Percentiles rank a stretch among this genome's conserved stretches.
phyloP scores from a whole-genome alignment of 2,113 vertebrate species.

The Genyomyrus donnyi region DNA sequence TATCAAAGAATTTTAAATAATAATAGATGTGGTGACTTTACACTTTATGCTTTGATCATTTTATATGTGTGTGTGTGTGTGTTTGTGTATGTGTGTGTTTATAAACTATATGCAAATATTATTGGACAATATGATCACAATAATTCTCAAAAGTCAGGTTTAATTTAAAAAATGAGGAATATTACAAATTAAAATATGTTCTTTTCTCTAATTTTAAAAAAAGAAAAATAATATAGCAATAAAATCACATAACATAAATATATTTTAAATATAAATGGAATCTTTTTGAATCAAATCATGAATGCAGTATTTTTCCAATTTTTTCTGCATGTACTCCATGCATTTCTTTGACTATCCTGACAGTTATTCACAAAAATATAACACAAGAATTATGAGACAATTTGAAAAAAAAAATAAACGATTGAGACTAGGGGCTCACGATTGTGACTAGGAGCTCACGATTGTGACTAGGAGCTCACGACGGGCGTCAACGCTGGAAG shows the following conservation, averaged over 20 bases:
- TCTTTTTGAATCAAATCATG: neutral
- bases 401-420: neutral
- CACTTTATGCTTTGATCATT: slow-evolving; percentile 48
- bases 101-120: slow-evolving; percentile 23
- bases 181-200: slow-evolving; percentile 62
- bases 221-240: slow-evolving; percentile 54
- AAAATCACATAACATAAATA: slow-evolving; percentile 14
- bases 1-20: slow-evolving; percentile 54
- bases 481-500: neutral
- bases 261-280: neutral
- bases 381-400: neutral
- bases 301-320: neutral
- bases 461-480: neutral
- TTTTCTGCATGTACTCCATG: neutral
- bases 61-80: too few species aligned
- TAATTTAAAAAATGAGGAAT: slow-evolving; percentile 47
- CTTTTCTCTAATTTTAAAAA: slow-evolving; percentile 51
- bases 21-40: slow-evolving; percentile 60
- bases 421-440: neutral
- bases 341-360: neutral
- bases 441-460: neutral
- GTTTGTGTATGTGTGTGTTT: too few species aligned
- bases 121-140: slow-evolving; percentile 34
- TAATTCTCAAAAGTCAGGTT: slow-evolving; percentile 53
- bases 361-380: neutral